Percentiles rank a stretch among this genome's conserved stretches.
Conservation (phyloP, 2,888 invertebrate genomes). For the Cephus sareptanus region DNA sequence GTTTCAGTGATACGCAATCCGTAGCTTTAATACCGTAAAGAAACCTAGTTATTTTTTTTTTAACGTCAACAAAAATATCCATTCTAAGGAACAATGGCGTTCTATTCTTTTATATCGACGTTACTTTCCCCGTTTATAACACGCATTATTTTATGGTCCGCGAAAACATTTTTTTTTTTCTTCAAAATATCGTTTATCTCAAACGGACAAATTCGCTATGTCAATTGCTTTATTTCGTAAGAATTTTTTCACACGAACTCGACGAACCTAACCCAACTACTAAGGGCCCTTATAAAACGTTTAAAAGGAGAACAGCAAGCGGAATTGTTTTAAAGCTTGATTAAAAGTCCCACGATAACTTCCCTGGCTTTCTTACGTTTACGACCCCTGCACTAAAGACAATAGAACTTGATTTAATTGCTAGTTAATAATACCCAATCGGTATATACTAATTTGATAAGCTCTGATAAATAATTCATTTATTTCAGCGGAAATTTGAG, state of each 20-base stretch:
- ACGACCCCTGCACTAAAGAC: background rate
- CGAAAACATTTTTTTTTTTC: background rate
- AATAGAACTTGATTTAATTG: background rate
- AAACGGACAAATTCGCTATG: background rate
- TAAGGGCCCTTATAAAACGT: background rate
- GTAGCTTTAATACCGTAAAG: constrained; percentile 1
- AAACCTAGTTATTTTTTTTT: background rate
- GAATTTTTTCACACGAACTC: background rate
- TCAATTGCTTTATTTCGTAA: background rate
- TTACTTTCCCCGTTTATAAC: background rate
- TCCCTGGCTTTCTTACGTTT: background rate
- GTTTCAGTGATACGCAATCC: constrained; percentile 38
- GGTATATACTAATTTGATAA: background rate
- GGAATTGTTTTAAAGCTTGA: background rate
- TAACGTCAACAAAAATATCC: background rate
- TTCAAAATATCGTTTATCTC: background rate
- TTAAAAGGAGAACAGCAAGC: background rate
- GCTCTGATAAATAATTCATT: background rate
- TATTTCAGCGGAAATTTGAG: constrained; percentile 32
- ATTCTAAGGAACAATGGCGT: background rate
- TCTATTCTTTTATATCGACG: background rate
- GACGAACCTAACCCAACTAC: background rate
- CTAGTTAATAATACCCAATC: background rate
- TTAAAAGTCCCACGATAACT: background rate
- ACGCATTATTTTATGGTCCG: background rate